Base-by-base conservation (phyloP, 2,113 vertebrate genomes). In the Riparia riparia region DNA sequence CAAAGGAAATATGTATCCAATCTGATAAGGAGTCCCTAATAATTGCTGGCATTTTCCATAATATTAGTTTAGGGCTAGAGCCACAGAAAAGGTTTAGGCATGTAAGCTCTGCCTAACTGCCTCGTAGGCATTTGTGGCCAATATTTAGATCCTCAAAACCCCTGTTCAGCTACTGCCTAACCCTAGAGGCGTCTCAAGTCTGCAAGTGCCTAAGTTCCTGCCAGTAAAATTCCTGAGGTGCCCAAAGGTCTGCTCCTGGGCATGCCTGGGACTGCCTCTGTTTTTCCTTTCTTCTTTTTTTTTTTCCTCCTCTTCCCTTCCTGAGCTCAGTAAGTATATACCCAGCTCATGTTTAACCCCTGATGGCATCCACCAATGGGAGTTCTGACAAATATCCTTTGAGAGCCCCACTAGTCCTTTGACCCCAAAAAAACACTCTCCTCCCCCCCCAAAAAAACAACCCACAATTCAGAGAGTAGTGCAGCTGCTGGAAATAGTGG, bases 41-140 rank as follows among this genome's bases (percentile, higher is more conserved):
- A 96, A 97, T 97, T 95, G 90, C 93, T 93, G 96, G 95, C 95
- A 96, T 97, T 96, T 97, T 97, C 95, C 96, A 94, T 96, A 96
- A 96, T 97, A 95, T 96, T 97, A 95, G 93, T 96, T 97, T 96
- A 96, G 93, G 92, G 95, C 80, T 93, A 82, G 93, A 93, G 93
- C 95, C 96, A 97, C 93, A 95, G 91, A 91, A 96, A 96, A 94
- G 94, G 91, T 96, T 96, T 91, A 97, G 91, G 91, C 93, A 87
- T 85, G 95, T 96, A 94, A 97, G 94, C 94, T 95, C 91, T 96
- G 95, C 95, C 86, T 96, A 95, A 78, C 80, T 89, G 86, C 86
- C 94, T 96, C 5, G 3, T 42, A 91, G 91, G 94, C 87, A 95
- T 91, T 91, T 95, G 86, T 4, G 12, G 93, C 93, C 95, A 96